Percentiles rank a stretch among this genome's conserved stretches.
Evolutionary conservation across 2,113 vertebrate species (phyloP).

Genomic region (Misgurnus mizolepis): DNA sequence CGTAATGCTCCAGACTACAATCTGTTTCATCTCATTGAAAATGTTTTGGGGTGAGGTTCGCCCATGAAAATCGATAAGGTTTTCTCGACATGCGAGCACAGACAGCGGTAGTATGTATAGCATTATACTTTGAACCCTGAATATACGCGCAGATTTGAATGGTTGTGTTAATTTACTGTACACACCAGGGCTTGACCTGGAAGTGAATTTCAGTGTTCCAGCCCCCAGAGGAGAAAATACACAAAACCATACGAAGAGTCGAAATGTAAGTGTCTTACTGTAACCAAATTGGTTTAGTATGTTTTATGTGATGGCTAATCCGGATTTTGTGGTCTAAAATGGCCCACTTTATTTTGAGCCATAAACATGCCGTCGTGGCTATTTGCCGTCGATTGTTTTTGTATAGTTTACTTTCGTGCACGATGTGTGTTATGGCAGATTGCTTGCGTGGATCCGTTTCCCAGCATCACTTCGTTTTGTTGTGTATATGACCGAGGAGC

Average conservation of each 20-base stretch:
- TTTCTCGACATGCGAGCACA: background rate
- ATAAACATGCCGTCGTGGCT: conserved; percentile 13
- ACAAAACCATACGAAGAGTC: conserved; percentile 15
- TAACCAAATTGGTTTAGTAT: background rate
- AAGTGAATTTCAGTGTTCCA: conserved; percentile 33
- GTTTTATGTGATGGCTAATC: background rate
- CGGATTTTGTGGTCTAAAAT: background rate
- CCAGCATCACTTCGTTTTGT: conserved; percentile 1
- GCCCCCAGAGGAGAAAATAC: conserved; percentile 34
- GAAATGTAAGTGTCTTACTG: conserved; percentile 23
- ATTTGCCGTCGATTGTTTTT: conserved; percentile 1
- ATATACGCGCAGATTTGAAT: conserved; percentile 1
- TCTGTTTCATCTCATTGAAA: conserved; percentile 5
- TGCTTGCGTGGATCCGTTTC: background rate
- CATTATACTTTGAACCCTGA: background rate
- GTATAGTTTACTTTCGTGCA: background rate
- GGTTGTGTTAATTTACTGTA: conserved; percentile 21
- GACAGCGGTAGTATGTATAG: background rate
- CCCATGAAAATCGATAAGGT: background rate
- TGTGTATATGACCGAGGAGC: background rate
- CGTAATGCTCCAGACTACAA: background rate
- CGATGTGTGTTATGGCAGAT: background rate
- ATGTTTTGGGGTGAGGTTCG: conserved; percentile 4
- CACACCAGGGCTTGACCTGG: conserved; percentile 39
- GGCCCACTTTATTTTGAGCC: background rate